phyloP scores from a whole-genome alignment of 2,113 vertebrate species.

The Crotalus viridis region DNA sequence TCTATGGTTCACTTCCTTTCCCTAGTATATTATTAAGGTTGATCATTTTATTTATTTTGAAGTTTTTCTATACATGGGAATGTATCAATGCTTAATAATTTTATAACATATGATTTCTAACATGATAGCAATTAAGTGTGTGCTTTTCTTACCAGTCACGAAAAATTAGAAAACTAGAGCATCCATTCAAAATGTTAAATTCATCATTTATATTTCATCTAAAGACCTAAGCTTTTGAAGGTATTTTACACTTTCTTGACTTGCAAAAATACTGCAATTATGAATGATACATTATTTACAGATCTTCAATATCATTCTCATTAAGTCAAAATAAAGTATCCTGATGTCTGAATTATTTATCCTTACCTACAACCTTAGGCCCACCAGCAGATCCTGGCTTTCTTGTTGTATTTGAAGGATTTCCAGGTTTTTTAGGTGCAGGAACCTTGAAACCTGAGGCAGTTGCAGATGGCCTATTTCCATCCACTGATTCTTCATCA shows the following conservation, averaged over 20 bases:
- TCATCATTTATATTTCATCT: neutral
- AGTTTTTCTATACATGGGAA: neutral
- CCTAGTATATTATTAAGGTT: neutral
- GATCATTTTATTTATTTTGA: neutral
- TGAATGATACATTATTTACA: conserved; percentile 70
- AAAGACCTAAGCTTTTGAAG: neutral
- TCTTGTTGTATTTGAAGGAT: conserved; percentile 79
- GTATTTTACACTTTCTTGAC: conserved; percentile 42
- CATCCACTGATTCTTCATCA: conserved; percentile 96
- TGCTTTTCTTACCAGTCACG: neutral
- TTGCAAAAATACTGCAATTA: conserved; percentile 71
- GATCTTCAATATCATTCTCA: conserved; percentile 48
- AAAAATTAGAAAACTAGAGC: neutral
- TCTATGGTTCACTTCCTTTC: neutral
- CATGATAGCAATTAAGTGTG: neutral
- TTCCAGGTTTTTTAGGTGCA: conserved; percentile 88
- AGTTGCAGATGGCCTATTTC: conserved; percentile 86
- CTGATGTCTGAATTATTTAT: conserved; percentile 52
- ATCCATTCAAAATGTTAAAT: neutral
- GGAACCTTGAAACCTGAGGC: conserved; percentile 92
- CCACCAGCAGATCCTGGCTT: conserved; percentile 85
- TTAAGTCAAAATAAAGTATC: conserved; percentile 31
- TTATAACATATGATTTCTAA: neutral
- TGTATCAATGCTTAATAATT: neutral
- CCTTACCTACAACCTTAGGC: conserved; percentile 84